phyloP scores from a whole-genome alignment of 2,888 invertebrate genomes.

The Sesia apiformis region DNA sequence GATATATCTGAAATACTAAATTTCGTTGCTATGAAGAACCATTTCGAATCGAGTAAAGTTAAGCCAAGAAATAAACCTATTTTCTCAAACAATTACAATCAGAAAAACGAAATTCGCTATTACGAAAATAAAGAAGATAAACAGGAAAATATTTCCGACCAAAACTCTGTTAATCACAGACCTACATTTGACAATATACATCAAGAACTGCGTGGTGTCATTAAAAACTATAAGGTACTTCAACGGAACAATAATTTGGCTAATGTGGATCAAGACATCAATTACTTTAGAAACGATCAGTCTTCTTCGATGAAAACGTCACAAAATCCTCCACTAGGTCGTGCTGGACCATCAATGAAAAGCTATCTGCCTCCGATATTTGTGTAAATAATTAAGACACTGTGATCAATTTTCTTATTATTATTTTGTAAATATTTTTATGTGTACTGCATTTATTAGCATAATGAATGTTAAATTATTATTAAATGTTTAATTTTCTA shows the following conservation, averaged over 20 bases:
- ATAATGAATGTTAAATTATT: conserved; percentile 1
- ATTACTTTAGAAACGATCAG: conserved; percentile 30
- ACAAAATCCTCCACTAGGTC: conserved; percentile 49
- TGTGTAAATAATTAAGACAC: conserved; percentile 28
- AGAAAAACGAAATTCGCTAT: conserved; percentile 27
- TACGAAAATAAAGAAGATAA: conserved; percentile 20
- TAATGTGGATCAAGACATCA: conserved; percentile 20
- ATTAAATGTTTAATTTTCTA: background rate
- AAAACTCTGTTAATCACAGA: conserved; percentile 23
- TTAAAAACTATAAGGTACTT: conserved; percentile 63
- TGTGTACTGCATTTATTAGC: conserved; percentile 55
- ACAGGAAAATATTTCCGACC: conserved; percentile 14
- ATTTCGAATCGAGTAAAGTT: conserved; percentile 54
- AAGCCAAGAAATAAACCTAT: conserved; percentile 32
- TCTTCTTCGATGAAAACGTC: conserved; percentile 36
- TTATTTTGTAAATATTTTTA: conserved; percentile 43
- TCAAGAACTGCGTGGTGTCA: conserved; percentile 47
- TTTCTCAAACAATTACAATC: conserved; percentile 21
- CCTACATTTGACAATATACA: conserved; percentile 29
- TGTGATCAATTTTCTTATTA: conserved; percentile 36
- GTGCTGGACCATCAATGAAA: conserved; percentile 61
- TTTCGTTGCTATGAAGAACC: conserved; percentile 46
- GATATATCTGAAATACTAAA: conserved; percentile 50
- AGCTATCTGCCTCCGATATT: conserved; percentile 58
- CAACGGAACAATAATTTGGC: conserved; percentile 44